Percentiles rank a stretch among this genome's conserved stretches.
Evolutionary conservation across 2,888 invertebrate species (phyloP).

Genomic region (Lasioglossum figueresi): DNA sequence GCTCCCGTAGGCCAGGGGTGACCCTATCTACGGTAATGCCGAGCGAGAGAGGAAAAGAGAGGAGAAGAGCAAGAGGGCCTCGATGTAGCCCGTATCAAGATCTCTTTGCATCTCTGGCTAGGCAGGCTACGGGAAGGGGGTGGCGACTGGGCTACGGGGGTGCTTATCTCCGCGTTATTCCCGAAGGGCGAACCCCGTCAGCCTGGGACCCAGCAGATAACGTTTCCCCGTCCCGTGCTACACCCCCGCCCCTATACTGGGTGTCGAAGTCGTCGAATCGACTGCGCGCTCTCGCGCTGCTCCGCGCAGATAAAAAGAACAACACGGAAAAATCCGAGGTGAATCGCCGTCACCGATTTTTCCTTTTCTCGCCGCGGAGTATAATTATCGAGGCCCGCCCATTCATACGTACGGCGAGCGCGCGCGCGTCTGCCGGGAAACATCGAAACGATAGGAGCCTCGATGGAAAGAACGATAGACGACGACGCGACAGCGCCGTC

Average conservation of each 20-base stretch:
- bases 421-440: neutral
- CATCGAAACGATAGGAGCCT: slow-evolving; percentile 14
- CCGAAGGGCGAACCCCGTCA: slow-evolving; percentile 82
- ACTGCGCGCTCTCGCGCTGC: slow-evolving; percentile 53
- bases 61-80: slow-evolving; percentile 61
- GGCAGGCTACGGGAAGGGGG: slow-evolving; percentile 51
- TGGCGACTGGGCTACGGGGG: slow-evolving; percentile 69
- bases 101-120: slow-evolving; percentile 82
- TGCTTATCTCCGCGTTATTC: slow-evolving; percentile 83
- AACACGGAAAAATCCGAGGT: neutral
- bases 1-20: slow-evolving; percentile 74
- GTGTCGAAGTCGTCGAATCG: slow-evolving; percentile 77
- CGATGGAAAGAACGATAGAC: neutral
- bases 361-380: neutral
- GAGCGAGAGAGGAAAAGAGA: slow-evolving; percentile 61
- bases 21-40: slow-evolving; percentile 70
- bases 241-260: slow-evolving; percentile 69
- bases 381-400: slow-evolving; percentile 4
- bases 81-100: slow-evolving; percentile 81
- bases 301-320: neutral
- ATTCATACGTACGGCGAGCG: neutral
- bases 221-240: slow-evolving; percentile 72
- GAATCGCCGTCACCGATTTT: neutral
- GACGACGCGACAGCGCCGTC: neutral
- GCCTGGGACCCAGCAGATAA: slow-evolving; percentile 83